Percentiles rank a stretch among this genome's conserved stretches.
Evolutionary conservation across 2,797 vertebrate species (phyloP).

Genomic region (Rhinogobio ventralis): DNA sequence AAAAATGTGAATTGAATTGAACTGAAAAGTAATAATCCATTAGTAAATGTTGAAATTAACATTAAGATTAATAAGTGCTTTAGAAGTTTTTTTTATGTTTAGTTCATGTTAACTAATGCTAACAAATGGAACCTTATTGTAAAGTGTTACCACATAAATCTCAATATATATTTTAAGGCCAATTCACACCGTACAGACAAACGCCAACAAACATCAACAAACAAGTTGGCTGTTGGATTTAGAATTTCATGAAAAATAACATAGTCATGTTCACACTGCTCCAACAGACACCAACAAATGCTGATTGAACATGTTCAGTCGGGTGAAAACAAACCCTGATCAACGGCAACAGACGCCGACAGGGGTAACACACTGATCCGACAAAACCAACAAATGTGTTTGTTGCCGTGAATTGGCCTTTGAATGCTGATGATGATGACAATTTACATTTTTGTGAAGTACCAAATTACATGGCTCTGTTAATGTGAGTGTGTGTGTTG

Average conservation of each 20-base stretch:
- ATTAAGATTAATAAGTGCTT: not conserved
- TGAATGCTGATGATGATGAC: not conserved
- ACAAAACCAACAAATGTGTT: not conserved
- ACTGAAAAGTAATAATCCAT: too few species aligned
- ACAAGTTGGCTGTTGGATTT: too few species aligned
- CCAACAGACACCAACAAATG: not conserved
- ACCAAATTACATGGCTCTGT: not conserved
- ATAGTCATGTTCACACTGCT: too few species aligned
- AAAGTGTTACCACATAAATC: not conserved
- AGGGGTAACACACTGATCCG: not conserved
- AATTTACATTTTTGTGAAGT: not conserved
- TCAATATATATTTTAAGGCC: not conserved
- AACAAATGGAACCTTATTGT: not conserved
- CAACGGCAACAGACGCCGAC: not conserved
- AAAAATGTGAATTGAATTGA: too few species aligned
- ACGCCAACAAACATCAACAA: too few species aligned
- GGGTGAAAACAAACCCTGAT: not conserved
- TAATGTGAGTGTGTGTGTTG: not conserved
- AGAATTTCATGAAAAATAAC: too few species aligned
- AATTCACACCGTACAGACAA: not conserved
- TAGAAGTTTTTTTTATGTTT: not conserved
- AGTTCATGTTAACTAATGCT: not conserved
- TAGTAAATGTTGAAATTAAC: too few species aligned
- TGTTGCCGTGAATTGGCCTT: not conserved
- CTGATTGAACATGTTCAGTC: not conserved